Base-by-base conservation (phyloP, 2,888 invertebrate genomes). In the Lissocephala sabroskyi region DNA sequence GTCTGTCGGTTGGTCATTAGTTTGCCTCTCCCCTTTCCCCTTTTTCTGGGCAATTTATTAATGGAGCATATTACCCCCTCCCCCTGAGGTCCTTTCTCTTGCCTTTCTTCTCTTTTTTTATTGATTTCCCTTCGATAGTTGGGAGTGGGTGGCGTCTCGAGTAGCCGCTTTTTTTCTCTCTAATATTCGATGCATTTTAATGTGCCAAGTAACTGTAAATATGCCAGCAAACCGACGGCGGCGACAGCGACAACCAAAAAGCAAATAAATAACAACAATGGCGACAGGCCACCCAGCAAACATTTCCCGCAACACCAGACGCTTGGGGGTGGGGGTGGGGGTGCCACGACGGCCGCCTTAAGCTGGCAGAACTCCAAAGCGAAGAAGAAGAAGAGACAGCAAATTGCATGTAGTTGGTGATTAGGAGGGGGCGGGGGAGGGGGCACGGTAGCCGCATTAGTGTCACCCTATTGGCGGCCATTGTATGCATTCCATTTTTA, bases 381-480 rank as follows among this genome's bases (percentile, higher is more conserved):
- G 30, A 7, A 30, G 3, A 7, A 30, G n/a, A 26, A 9, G 30
- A 3, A 7, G 30, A n/a, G 3, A 7, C 6, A n/a, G 30, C 30
- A 23, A 7, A 7, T 7, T 23, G n/a, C n/a, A n/a, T n/a, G n/a
- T n/a, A n/a, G n/a, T n/a, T n/a, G n/a, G n/a, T n/a, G n/a, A n/a
- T n/a, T n/a, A n/a, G n/a, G n/a, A n/a, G n/a, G n/a, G n/a, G n/a
- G n/a, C n/a, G n/a, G n/a, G n/a, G n/a, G n/a, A n/a, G n/a, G n/a
- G n/a, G n/a, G n/a, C n/a, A n/a, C n/a, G n/a, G n/a, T n/a, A n/a
- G 30, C 45, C 47, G 59, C 59, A 59, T 59, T 59, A 59, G 59
- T 59, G 59, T 55, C 59, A 59, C 55, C 55, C 51, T 59, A 59
- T 59, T 59, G 59, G 55, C 51, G 59, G 45, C 59, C 54, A 54